Percentiles rank a stretch among this genome's conserved stretches.
These are phyloP conservation scores for Oreohelix idahoensis DNA, from an alignment of 1,140 invertebrate genomes.

Conservation along the genomic window DNA sequence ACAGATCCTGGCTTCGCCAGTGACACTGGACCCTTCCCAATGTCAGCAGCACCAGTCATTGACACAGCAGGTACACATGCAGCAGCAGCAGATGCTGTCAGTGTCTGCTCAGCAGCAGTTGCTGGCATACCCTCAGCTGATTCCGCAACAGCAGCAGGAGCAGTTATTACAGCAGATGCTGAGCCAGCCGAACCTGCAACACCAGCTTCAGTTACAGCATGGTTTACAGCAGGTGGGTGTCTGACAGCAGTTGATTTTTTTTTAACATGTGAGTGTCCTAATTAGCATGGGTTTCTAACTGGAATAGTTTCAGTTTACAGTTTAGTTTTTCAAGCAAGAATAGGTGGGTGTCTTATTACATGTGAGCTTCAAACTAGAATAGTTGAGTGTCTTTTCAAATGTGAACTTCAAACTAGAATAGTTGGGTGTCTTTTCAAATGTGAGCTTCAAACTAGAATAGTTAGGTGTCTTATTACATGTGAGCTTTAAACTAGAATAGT, in stretches of 20 bases:
- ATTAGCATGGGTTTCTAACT: no score
- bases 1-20: constrained; percentile 1
- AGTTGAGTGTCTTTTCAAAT: no score
- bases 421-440: no score
- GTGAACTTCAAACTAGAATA: no score
- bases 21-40: neutral
- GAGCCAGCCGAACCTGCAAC: constrained; percentile 52
- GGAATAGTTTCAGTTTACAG: no score
- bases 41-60: neutral
- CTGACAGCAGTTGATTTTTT: neutral
- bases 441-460: no score
- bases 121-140: constrained; percentile 54
- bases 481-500: no score
- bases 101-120: constrained; percentile 63
- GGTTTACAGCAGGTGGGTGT: constrained; percentile 44
- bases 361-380: no score
- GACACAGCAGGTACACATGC: neutral
- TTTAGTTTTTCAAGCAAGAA: no score
- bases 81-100: constrained; percentile 26
- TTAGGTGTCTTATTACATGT: no score
- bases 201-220: constrained; percentile 44
- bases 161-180: constrained; percentile 71
- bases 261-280: no score
- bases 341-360: no score
- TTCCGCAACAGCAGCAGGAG: constrained; percentile 65